These are phyloP conservation scores for Sepiola atlantica DNA, from an alignment of 2,888 invertebrate genomes.

Conservation along the genomic window DNA sequence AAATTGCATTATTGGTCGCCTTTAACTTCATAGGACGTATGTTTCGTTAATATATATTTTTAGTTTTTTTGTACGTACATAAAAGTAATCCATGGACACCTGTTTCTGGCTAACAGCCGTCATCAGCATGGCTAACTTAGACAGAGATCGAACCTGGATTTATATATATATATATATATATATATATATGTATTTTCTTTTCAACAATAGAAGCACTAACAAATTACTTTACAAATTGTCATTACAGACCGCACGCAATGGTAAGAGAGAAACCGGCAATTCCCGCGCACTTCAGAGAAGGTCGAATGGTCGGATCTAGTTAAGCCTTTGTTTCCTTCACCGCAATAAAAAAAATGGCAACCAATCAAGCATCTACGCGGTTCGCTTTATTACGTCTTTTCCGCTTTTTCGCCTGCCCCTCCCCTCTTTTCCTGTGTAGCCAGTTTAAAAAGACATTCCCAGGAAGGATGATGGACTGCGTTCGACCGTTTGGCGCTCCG, in stretches of 20 bases:
- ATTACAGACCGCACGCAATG: background rate
- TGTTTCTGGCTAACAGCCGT: too few relatives aligned
- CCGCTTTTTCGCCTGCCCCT: background rate
- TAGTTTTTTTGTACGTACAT: too few relatives aligned
- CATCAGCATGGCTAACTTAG: too few relatives aligned
- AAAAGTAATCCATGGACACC: too few relatives aligned
- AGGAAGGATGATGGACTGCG: background rate
- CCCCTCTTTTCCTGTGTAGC: background rate
- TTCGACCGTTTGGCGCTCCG: background rate
- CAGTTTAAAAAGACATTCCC: background rate
- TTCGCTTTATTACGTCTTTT: background rate
- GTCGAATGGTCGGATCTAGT: background rate
- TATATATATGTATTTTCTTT: background rate
- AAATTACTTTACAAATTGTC: background rate
- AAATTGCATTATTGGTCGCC: too few relatives aligned
- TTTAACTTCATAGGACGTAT: too few relatives aligned
- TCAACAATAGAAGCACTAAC: background rate
- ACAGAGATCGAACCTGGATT: too few relatives aligned
- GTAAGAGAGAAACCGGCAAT: background rate
- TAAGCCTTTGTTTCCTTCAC: background rate
- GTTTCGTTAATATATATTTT: too few relatives aligned
- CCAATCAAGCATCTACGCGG: background rate
- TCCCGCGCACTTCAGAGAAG: background rate
- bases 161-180: too few relatives aligned
- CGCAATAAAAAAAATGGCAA: too few relatives aligned